Evolutionary conservation across 1,140 invertebrate genomes (phyloP), one percentile per base, ranked within the genome.

Genomic region (Drosophila cardini): DNA sequence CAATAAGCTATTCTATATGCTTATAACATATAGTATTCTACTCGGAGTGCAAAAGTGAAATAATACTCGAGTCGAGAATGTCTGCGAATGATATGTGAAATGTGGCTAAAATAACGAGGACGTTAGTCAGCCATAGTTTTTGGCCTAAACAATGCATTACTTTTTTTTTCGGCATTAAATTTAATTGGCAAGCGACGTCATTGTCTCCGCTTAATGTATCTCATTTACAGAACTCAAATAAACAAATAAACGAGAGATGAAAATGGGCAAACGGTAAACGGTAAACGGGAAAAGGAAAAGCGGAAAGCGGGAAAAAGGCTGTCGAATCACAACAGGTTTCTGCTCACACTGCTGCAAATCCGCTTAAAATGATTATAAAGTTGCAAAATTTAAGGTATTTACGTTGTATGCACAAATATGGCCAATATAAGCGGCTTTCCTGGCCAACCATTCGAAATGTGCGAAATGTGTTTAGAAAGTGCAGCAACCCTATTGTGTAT

Each of bases 341-440:
- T 4, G 53, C 32, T 38, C 55, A 61, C n/a, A n/a, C n/a, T n/a
- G n/a, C 32, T 60, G 65, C 46, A 75, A 90, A 90, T 87, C 87
- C 83, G 87, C 74, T 90, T 90, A 90, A 67, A 80, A 80, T 84
- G 90, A 90, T 90, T 90, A 87, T 83, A 90, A 90, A 90, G 87
- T 90, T 83, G 86, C 85, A 82, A 90, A 89, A 90, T 80, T 86
- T 72, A 71, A 83, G 72, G 71, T 83, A 81, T 90, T 55, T 90
- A 90, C 68, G 21, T 26, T 68, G 76, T 71, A 63, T 16, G 87
- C 69, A 72, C 76, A 80, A 80, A 90, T 72, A 90, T 83, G 79
- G 77, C 63, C 56, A 80, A 65, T 58, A 64, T 90, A 90, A 90
- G 70, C 87, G 80, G 87, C 80, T 90, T 90, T 73, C 13, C 13